Conservation (phyloP, 2,888 invertebrate species). For the Caenorhabditis sp. region DNA sequence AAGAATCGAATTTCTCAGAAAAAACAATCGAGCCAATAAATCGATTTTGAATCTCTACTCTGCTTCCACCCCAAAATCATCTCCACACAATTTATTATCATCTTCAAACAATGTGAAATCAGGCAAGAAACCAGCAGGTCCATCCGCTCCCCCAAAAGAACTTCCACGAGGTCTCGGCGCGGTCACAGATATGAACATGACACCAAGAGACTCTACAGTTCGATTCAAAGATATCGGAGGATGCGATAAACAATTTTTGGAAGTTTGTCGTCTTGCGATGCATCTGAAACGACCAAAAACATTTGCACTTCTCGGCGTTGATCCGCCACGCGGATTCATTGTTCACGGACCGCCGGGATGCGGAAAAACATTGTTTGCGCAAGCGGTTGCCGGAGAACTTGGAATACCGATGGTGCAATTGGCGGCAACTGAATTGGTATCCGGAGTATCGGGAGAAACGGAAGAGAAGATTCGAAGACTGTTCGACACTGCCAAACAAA, state of each 20-base stretch:
- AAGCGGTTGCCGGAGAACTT: conserved; percentile 75
- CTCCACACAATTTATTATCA: neutral
- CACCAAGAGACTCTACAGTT: conserved; percentile 37
- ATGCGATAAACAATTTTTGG: conserved; percentile 59
- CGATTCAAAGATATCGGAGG: conserved; percentile 59
- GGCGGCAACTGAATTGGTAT: conserved; percentile 89
- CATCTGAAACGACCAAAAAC: conserved; percentile 90
- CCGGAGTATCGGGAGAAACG: conserved; percentile 93
- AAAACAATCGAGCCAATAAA: conserved; percentile 50
- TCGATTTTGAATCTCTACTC: conserved; percentile 43
- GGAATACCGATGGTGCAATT: conserved; percentile 85
- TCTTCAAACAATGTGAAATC: neutral
- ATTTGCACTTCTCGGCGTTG: conserved; percentile 83
- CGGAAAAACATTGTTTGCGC: conserved; percentile 76
- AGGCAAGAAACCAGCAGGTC: neutral
- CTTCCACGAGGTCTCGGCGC: conserved; percentile 46
- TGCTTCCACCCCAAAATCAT: neutral
- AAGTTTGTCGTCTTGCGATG: conserved; percentile 71
- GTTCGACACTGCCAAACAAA: conserved; percentile 81
- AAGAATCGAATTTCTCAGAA: conserved; percentile 20
- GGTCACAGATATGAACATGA: conserved; percentile 27
- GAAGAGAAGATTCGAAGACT: conserved; percentile 89
- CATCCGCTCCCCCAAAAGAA: neutral
- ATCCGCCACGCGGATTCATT: conserved; percentile 87
- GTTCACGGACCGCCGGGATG: conserved; percentile 96